A percentile compares a stretch with the other conserved stretches of the same genome.
Evolutionary conservation across 1,140 invertebrate genomes (phyloP).

Genomic region (Rhysida immarginata): DNA sequence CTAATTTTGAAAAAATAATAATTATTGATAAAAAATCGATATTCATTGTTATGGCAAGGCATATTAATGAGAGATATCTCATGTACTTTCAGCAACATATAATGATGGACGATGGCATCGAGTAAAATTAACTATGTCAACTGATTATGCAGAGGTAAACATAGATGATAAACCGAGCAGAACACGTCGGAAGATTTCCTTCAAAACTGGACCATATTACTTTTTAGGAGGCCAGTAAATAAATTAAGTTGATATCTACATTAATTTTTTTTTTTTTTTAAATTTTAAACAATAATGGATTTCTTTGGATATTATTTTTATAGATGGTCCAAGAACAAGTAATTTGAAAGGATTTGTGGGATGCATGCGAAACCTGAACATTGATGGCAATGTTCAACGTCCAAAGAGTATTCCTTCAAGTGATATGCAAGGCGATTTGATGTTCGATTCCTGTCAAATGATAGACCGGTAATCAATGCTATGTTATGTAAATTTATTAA

Average conservation of each 20-base stretch:
- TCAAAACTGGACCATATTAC: constrained; percentile 59
- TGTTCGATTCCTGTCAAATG: constrained; percentile 33
- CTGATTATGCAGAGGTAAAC: constrained; percentile 50
- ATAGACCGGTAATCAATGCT: constrained; percentile 71
- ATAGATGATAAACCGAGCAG: constrained; percentile 65
- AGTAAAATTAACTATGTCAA: constrained; percentile 47
- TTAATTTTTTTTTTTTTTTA: not conserved
- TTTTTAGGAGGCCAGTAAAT: constrained; percentile 51
- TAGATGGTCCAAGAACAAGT: not conserved
- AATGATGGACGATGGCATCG: constrained; percentile 85
- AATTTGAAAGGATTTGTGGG: constrained; percentile 82
- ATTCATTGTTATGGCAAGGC: too few species aligned
- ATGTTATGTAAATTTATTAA: too few species aligned
- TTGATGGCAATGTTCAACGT: constrained; percentile 70
- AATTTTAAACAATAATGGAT: constrained; percentile 3
- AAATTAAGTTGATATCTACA: constrained; percentile 14
- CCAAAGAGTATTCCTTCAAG: constrained; percentile 41
- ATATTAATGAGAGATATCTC: too few species aligned
- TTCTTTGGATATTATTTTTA: constrained; percentile 16
- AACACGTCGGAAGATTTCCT: constrained; percentile 53
- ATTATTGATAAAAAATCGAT: too few species aligned
- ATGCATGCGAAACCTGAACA: constrained; percentile 74
- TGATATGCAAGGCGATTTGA: constrained; percentile 52
- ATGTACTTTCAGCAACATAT: constrained; percentile 39
- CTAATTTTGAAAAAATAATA: too few species aligned